Evolutionary conservation across 2,797 vertebrate species (phyloP).

Genomic region (Takifugu rubripes): DNA sequence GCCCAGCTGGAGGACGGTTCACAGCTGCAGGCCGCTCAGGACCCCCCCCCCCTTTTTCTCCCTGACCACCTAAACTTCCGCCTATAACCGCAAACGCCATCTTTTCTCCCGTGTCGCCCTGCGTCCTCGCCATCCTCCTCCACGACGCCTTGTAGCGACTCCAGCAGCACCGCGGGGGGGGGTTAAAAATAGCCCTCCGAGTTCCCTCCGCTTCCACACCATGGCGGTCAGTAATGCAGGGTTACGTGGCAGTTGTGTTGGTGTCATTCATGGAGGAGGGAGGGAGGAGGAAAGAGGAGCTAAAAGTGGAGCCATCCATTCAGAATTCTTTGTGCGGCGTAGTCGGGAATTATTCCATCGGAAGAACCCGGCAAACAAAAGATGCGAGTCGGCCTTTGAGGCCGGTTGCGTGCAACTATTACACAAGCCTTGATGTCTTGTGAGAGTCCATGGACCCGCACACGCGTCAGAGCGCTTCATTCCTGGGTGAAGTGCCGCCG

Average conservation of each 20-base stretch:
- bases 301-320: slow-evolving; percentile 41
- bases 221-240: slow-evolving; percentile 32
- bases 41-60: background rate
- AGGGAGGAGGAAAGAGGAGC: slow-evolving; percentile 8
- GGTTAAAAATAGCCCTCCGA: slow-evolving; percentile 62
- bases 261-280: slow-evolving; percentile 19
- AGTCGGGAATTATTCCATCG: slow-evolving; percentile 34
- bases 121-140: slow-evolving; percentile 10
- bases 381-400: slow-evolving; percentile 27
- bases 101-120: slow-evolving; percentile 4
- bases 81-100: slow-evolving; percentile 36
- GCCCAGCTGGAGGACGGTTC: slow-evolving; percentile 31
- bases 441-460: too few species aligned
- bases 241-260: slow-evolving; percentile 33
- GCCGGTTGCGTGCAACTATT: slow-evolving; percentile 10
- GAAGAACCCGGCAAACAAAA: slow-evolving; percentile 26
- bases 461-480: background rate
- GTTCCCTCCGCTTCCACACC: slow-evolving; percentile 39
- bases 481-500: background rate
- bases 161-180: background rate
- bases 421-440: too few species aligned
- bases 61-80: slow-evolving; percentile 22
- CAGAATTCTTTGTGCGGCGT: slow-evolving; percentile 15
- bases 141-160: slow-evolving; percentile 23
- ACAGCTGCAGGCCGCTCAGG: slow-evolving; percentile 37